These are phyloP conservation scores for human DNA, from an alignment of 2,113 vertebrate species.

Conservation along the genomic window DNA sequence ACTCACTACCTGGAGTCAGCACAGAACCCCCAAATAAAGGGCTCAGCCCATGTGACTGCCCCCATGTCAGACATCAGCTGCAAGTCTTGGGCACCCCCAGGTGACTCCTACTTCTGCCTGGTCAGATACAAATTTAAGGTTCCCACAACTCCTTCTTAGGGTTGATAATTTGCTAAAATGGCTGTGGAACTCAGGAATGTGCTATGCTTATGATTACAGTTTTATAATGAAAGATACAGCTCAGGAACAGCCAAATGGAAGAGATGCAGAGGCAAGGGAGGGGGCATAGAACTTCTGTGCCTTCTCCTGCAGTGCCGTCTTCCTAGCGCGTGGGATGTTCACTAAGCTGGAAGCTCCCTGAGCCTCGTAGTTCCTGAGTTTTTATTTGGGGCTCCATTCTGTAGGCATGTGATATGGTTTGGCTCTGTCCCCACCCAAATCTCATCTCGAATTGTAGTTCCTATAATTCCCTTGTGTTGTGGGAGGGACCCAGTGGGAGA, in stretches of 20 bases:
- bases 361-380: not conserved
- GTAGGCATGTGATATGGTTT: not conserved
- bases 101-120: not conserved
- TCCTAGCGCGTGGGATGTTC: no score
- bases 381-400: not conserved
- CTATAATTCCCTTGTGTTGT: no score
- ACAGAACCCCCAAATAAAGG: accelerated
- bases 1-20: accelerated
- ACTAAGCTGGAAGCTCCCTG: not conserved
- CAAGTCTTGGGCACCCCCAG: not conserved
- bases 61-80: no score
- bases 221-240: not conserved
- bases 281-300: not conserved
- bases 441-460: no score
- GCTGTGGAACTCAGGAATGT: not conserved
- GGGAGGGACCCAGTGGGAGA: no score
- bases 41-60: not conserved
- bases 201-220: no score
- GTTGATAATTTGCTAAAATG: not conserved
- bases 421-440: no score
- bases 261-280: not conserved
- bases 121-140: not conserved
- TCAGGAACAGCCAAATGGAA: not conserved
- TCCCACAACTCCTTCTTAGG: no score
- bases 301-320: no score